These are phyloP conservation scores for Alauda arvensis DNA, from an alignment of 2,797 vertebrate genomes.

Conservation along the genomic window DNA sequence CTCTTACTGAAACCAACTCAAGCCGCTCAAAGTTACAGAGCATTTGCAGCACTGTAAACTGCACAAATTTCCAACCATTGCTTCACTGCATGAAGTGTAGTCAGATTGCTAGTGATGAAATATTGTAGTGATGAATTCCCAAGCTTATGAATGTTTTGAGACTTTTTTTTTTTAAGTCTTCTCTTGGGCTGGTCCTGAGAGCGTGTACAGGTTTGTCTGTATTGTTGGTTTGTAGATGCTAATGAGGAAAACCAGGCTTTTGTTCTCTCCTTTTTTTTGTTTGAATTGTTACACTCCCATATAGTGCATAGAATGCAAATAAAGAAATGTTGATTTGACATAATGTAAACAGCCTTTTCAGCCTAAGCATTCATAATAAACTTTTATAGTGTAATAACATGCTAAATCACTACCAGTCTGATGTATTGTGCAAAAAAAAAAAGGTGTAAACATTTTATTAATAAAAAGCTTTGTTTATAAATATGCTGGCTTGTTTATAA, in stretches of 20 bases:
- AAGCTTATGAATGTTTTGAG: slow-evolving; percentile 66
- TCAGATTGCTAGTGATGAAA: slow-evolving; percentile 50
- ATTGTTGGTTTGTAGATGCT: slow-evolving; percentile 70
- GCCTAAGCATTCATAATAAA: slow-evolving; percentile 53
- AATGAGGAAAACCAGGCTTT: slow-evolving; percentile 58
- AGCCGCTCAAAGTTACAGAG: slow-evolving; percentile 46
- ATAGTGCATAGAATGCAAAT: slow-evolving; percentile 42
- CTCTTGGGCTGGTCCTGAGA: slow-evolving; percentile 92
- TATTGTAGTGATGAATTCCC: slow-evolving; percentile 55
- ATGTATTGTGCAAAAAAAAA: slow-evolving; percentile 64
- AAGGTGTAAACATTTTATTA: slow-evolving; percentile 76
- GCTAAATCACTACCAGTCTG: slow-evolving; percentile 64
- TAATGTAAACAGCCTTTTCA: slow-evolving; percentile 59
- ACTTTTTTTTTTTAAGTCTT: slow-evolving; percentile 69
- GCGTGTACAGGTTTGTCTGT: slow-evolving; percentile 74
- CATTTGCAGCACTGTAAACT: slow-evolving; percentile 49
- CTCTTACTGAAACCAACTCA: slow-evolving; percentile 39
- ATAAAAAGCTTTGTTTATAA: slow-evolving; percentile 77
- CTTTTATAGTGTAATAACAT: slow-evolving; percentile 65
- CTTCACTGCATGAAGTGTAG: slow-evolving; percentile 61
- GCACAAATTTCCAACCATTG: slow-evolving; percentile 32
- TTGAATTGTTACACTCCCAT: slow-evolving; percentile 37
- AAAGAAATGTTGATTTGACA: slow-evolving; percentile 48
- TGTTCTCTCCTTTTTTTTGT: slow-evolving; percentile 45
- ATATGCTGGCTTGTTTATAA: slow-evolving; percentile 26